Percentiles rank a stretch among this genome's conserved stretches.
These are phyloP conservation scores for Orthosia gracilis DNA, from an alignment of 2,888 invertebrate species.

Conservation along the genomic window DNA sequence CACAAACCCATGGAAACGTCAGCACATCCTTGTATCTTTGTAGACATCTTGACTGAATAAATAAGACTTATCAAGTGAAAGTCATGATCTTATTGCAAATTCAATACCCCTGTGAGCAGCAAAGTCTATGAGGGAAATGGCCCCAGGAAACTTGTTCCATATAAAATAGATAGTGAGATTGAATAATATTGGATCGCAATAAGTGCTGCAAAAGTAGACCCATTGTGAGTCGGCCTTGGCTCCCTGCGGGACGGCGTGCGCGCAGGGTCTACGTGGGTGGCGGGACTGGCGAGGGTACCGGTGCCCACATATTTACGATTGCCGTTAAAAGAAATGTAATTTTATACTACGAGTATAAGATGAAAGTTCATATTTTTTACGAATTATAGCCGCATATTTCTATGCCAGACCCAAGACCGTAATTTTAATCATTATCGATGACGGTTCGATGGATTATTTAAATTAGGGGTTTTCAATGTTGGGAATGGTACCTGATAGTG, in stretches of 20 bases:
- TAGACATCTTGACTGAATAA: constrained; percentile 28
- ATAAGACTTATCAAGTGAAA: constrained; percentile 67
- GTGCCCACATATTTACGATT: constrained; percentile 63
- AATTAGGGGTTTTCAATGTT: constrained; percentile 34
- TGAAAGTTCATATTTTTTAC: constrained; percentile 54
- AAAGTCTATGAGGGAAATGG: constrained; percentile 75
- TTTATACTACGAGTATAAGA: constrained; percentile 56
- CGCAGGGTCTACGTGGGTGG: constrained; percentile 82
- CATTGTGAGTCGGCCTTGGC: constrained; percentile 87
- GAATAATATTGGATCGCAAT: constrained; percentile 87
- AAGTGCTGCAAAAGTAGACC: constrained; percentile 83
- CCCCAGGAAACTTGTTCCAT: constrained; percentile 88
- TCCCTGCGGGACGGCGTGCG: constrained; percentile 75
- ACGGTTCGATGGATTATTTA: constrained; percentile 35
- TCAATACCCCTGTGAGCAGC: constrained; percentile 79
- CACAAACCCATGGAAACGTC: constrained; percentile 16
- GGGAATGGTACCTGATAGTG: background rate
- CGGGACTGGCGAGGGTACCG: constrained; percentile 76
- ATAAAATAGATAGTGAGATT: constrained; percentile 88
- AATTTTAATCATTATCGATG: constrained; percentile 43
- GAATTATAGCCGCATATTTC: constrained; percentile 41
- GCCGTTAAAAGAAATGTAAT: constrained; percentile 55
- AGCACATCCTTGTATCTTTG: constrained; percentile 12
- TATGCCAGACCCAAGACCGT: constrained; percentile 35
- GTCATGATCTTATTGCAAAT: constrained; percentile 70